Conservation (phyloP, 2,113 vertebrate genomes). For the Typhlomys cinereus region DNA sequence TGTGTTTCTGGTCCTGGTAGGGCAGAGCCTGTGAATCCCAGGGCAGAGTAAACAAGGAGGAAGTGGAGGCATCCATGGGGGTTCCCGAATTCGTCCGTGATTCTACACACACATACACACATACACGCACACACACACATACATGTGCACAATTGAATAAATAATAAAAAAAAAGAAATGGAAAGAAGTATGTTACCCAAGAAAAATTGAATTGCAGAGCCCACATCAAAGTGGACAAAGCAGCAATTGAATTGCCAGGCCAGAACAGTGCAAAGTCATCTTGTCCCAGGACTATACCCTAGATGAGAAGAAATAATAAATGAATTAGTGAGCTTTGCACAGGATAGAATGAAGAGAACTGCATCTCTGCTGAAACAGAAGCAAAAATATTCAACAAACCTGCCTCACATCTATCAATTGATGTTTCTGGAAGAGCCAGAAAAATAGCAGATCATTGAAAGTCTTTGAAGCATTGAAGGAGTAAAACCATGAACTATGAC, state of each 20-base stretch:
- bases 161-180: conserved; percentile 84
- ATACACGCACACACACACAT: no score
- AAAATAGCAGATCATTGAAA: conserved; percentile 89
- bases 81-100: no score
- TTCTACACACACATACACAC: no score
- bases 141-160: no score
- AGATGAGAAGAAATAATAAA: conserved; percentile 90
- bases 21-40: no score
- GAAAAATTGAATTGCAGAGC: conserved; percentile 92
- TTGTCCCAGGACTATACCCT: conserved; percentile 91
- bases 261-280: conserved; percentile 91
- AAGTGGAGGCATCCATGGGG: no score
- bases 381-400: conserved; percentile 90
- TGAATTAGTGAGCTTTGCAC: conserved; percentile 87
- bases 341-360: conserved; percentile 92
- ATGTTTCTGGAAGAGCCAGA: conserved; percentile 80
- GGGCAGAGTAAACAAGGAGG: no score
- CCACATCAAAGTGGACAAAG: conserved; percentile 91
- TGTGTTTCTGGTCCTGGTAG: no score
- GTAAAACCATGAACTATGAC: conserved; percentile 70
- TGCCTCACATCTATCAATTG: conserved; percentile 88
- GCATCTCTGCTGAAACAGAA: conserved; percentile 93
- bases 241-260: conserved; percentile 90
- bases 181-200: conserved; percentile 89
- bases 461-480: conserved; percentile 83